phyloP scores from a whole-genome alignment of 2,797 vertebrate species.

The Onychomys torridus region DNA sequence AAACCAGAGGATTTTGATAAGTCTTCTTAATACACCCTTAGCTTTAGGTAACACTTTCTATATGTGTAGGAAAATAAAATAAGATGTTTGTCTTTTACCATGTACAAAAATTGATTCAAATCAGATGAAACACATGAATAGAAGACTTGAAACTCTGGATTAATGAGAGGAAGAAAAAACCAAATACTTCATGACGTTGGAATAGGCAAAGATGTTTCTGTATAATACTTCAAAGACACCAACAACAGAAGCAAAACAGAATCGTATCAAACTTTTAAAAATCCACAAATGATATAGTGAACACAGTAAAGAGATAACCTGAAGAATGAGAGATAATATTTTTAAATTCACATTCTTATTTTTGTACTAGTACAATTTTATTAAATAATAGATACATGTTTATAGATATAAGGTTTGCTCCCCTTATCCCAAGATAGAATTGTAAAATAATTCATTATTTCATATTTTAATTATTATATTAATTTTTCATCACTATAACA shows the following conservation, averaged over 20 bases:
- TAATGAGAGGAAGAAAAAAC: not conserved
- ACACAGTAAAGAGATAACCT: not conserved
- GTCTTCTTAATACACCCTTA: not conserved
- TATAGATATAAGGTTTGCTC: not conserved
- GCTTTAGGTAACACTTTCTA: not conserved
- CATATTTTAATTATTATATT: not conserved
- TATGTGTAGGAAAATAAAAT: not conserved
- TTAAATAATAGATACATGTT: not conserved
- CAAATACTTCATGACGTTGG: not conserved
- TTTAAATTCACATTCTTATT: not conserved
- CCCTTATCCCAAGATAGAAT: constrained; percentile 40
- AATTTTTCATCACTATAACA: not conserved
- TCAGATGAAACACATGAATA: not conserved
- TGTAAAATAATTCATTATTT: not conserved
- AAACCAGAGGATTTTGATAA: not conserved
- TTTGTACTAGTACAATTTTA: not conserved
- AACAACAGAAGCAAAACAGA: not conserved
- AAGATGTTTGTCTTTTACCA: not conserved
- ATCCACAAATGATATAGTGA: not conserved
- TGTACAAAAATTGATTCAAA: not conserved
- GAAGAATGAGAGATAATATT: not conserved
- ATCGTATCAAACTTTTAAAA: not conserved
- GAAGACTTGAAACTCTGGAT: not conserved
- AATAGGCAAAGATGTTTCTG: not conserved
- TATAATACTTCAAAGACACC: not conserved